Conservation (phyloP, 2,113 vertebrate species). For the Phylloscopus whistleri region DNA sequence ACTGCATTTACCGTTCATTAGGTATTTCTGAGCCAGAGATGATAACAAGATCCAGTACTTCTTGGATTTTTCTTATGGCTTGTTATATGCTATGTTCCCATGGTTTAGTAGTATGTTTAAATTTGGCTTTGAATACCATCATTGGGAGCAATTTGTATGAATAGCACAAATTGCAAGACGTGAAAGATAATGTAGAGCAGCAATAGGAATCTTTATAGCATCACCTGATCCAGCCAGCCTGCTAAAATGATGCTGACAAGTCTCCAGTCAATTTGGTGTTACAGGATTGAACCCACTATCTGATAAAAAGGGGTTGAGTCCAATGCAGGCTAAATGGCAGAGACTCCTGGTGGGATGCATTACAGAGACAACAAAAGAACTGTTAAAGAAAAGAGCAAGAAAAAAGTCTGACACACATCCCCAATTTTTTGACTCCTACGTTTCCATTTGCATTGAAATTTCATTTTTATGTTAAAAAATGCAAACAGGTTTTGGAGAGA, state of each 20-base stretch:
- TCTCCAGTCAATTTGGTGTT: neutral
- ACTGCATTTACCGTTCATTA: conserved; percentile 44
- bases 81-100: neutral
- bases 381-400: neutral
- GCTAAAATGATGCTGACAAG: neutral
- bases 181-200: conserved; percentile 2
- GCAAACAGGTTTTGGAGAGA: neutral
- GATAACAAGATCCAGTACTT: neutral
- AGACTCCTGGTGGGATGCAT: neutral
- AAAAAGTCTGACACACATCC: neutral
- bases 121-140: conserved; percentile 44
- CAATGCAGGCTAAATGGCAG: neutral
- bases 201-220: conserved; percentile 16
- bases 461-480: neutral
- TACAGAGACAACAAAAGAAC: neutral
- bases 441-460: conserved; percentile 3
- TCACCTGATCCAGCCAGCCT: neutral
- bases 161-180: conserved; percentile 36
- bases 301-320: neutral
- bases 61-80: neutral
- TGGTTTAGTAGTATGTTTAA: conserved; percentile 45
- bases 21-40: conserved; percentile 29
- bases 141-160: conserved; percentile 18
- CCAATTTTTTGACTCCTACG: neutral
- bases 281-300: neutral